These are phyloP conservation scores for Mormyrus hasselquistii DNA, from an alignment of 2,797 vertebrate species.

Conservation along the genomic window DNA sequence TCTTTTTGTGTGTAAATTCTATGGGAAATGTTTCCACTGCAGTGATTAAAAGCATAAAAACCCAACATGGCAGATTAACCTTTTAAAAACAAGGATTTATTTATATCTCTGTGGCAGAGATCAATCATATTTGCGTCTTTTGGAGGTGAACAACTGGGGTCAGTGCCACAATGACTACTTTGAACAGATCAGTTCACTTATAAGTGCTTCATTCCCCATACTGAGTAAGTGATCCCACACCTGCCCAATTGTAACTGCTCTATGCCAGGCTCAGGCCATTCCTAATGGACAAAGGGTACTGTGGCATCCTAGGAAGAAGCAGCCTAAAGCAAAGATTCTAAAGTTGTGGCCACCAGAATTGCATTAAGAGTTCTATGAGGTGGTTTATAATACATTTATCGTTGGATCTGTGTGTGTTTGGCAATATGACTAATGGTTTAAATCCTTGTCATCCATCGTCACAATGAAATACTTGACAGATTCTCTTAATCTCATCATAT, in stretches of 20 bases:
- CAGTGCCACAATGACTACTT: not conserved
- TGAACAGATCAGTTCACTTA: not conserved
- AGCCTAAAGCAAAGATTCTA: not conserved
- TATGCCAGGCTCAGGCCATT: not conserved
- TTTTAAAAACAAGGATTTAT: not conserved
- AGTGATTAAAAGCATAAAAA: not conserved
- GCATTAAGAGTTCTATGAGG: not conserved
- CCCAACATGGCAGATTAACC: not conserved
- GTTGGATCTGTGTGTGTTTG: not conserved
- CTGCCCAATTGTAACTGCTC: not conserved
- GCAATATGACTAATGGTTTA: not conserved
- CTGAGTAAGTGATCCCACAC: not conserved
- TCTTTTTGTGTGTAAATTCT: not conserved
- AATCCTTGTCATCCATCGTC: not conserved
- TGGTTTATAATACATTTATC: not conserved
- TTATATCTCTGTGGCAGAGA: not conserved
- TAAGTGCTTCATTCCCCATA: not conserved
- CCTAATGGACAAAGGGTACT: not conserved
- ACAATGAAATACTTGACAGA: conserved; percentile 13
- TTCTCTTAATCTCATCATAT: not conserved
- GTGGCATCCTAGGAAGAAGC: not conserved
- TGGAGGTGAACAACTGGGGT: not conserved
- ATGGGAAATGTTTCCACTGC: not conserved
- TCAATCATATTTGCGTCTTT: not conserved
- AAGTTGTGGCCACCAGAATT: not conserved